phyloP scores from a whole-genome alignment of 2,888 invertebrate species.

The Corbicula japonica region DNA sequence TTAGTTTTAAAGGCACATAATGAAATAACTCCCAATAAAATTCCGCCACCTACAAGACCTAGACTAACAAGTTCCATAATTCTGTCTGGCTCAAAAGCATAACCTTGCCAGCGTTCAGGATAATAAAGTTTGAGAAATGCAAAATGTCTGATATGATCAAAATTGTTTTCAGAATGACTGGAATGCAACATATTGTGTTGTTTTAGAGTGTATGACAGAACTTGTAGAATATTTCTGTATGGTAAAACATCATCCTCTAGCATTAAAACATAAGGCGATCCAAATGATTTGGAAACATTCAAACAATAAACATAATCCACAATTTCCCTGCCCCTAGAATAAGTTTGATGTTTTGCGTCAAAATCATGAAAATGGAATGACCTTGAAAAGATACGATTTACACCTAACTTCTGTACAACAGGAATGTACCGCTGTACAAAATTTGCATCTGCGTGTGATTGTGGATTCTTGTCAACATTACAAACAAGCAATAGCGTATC shows the following conservation, averaged over 20 bases:
- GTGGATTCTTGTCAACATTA: slow-evolving; percentile 80
- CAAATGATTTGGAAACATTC: slow-evolving; percentile 70
- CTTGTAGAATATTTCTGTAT: slow-evolving; percentile 73
- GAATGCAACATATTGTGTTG: slow-evolving; percentile 28
- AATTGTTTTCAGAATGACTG: slow-evolving; percentile 20
- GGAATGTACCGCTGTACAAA: slow-evolving; percentile 70
- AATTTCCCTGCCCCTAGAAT: slow-evolving; percentile 77
- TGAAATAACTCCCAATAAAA: slow-evolving; percentile 38
- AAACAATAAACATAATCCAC: slow-evolving; percentile 84
- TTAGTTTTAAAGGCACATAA: background rate
- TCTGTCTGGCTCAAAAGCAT: slow-evolving; percentile 70
- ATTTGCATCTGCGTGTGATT: slow-evolving; percentile 71
- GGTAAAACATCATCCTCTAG: slow-evolving; percentile 85
- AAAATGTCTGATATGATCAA: slow-evolving; percentile 54
- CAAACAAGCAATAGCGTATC: slow-evolving; percentile 77
- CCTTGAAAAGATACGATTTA: slow-evolving; percentile 48
- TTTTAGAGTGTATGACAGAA: slow-evolving; percentile 65
- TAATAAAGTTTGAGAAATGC: slow-evolving; percentile 83
- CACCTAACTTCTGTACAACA: slow-evolving; percentile 64
- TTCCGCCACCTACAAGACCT: slow-evolving; percentile 71
- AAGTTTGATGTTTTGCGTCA: slow-evolving; percentile 22
- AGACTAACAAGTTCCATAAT: slow-evolving; percentile 79
- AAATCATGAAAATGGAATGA: slow-evolving; percentile 24
- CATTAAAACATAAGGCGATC: slow-evolving; percentile 78
- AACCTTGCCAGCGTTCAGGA: slow-evolving; percentile 83